Conservation (phyloP, 2,888 invertebrate genomes). For the Zhuqinia jingwanae region DNA sequence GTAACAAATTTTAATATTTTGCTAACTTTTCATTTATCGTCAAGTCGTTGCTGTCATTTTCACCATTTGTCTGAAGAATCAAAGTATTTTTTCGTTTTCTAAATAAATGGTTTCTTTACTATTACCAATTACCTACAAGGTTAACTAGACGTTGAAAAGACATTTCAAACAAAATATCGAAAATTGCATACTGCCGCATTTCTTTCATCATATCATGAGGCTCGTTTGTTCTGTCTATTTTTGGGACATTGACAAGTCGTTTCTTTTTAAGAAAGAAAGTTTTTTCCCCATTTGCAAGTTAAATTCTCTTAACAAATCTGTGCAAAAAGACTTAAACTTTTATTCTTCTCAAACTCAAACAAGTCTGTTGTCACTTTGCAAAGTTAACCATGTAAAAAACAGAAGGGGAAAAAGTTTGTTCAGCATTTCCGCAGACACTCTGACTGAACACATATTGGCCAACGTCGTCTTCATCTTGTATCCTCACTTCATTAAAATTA, state of each 20-base stretch:
- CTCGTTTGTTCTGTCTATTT: conserved; percentile 5
- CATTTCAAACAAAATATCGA: too few species aligned
- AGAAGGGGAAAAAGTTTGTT: background rate
- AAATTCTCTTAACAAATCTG: conserved; percentile 46
- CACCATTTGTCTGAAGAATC: too few species aligned
- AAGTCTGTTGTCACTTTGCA: background rate
- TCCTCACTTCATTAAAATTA: conserved; percentile 32
- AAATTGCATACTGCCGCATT: too few species aligned
- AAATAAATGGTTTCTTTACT: too few species aligned
- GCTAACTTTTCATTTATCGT: too few species aligned
- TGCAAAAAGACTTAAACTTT: background rate
- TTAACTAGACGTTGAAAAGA: too few species aligned
- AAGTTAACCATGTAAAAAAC: background rate
- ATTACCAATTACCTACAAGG: too few species aligned
- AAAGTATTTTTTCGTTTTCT: too few species aligned
- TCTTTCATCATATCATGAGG: too few species aligned
- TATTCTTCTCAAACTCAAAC: conserved; percentile 15
- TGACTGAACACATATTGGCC: background rate
- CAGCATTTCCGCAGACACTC: background rate
- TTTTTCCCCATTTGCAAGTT: conserved; percentile 35
- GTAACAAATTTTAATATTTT: too few species aligned
- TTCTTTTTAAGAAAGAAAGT: conserved; percentile 6
- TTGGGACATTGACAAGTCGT: conserved; percentile 21
- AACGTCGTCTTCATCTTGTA: background rate
- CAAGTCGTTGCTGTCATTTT: too few species aligned